These are phyloP conservation scores for Drosophila nasuta DNA, from an alignment of 1,140 invertebrate genomes.

Conservation along the genomic window DNA sequence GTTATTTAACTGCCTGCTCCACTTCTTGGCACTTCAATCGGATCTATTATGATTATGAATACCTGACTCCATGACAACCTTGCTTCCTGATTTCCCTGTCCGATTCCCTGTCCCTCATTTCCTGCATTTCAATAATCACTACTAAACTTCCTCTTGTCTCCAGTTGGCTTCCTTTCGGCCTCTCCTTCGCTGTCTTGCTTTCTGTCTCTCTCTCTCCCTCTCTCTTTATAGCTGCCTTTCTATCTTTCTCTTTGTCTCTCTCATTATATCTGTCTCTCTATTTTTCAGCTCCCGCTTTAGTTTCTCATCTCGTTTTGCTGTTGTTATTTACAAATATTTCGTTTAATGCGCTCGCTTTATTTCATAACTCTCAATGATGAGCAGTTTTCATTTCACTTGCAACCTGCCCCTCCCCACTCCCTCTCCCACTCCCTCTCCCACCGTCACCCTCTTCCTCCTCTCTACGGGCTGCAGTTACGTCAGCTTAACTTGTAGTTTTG, in stretches of 20 bases:
- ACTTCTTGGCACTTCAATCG: too few species aligned
- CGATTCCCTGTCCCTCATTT: too few species aligned
- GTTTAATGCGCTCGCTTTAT: slow-evolving; percentile 53
- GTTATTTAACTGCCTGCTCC: too few species aligned
- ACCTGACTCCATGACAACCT: too few species aligned
- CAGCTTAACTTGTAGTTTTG: slow-evolving; percentile 34
- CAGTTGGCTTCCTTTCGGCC: too few species aligned
- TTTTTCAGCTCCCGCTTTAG: background rate
- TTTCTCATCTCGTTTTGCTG: background rate
- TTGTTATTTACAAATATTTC: slow-evolving; percentile 23
- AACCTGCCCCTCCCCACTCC: background rate
- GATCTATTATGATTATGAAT: too few species aligned
- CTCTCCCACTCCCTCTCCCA: background rate
- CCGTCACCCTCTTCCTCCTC: background rate
- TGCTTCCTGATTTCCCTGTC: too few species aligned
- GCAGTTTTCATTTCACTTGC: slow-evolving; percentile 8
- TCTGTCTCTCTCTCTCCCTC: background rate
- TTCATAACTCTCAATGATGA: slow-evolving; percentile 49
- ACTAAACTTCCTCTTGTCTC: too few species aligned
- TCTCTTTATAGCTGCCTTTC: too few species aligned
- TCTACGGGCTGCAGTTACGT: background rate
- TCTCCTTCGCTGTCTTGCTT: too few species aligned
- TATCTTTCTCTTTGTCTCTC: background rate
- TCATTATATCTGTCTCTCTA: background rate
- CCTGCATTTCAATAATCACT: too few species aligned